These are phyloP conservation scores for Ellobium chinense DNA, from an alignment of 2,888 invertebrate genomes.

Conservation along the genomic window DNA sequence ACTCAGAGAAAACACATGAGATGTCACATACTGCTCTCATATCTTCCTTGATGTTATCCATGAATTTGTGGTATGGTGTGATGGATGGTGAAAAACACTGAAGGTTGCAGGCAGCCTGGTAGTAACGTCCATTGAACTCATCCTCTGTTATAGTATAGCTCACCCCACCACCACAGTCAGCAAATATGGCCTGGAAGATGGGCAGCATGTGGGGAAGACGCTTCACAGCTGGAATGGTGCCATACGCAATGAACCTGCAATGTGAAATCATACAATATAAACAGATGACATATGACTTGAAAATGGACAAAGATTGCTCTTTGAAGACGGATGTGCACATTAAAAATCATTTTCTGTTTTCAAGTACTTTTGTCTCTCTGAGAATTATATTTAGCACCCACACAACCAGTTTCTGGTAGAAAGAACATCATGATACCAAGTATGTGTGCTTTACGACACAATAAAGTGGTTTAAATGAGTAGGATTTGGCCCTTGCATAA, in stretches of 20 bases:
- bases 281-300: no score
- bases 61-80: constrained; percentile 65
- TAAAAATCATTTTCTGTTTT: no score
- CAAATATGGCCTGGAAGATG: constrained; percentile 62
- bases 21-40: constrained; percentile 32
- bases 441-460: no score
- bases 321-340: no score
- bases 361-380: no score
- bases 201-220: constrained; percentile 62
- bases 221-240: constrained; percentile 58
- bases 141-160: constrained; percentile 64
- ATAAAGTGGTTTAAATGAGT: no score
- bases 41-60: constrained; percentile 49
- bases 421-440: no score
- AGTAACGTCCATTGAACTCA: constrained; percentile 71
- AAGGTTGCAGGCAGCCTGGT: constrained; percentile 72
- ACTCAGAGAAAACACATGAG: neutral
- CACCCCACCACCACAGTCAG: constrained; percentile 61
- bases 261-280: no score
- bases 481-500: no score
- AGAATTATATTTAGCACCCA: no score
- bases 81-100: constrained; percentile 66
- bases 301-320: no score
- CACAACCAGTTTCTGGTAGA: no score
- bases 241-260: constrained; percentile 70